These are phyloP conservation scores for Chaetogeoica ovagalla DNA, from an alignment of 2,888 invertebrate species.

Conservation along the genomic window DNA sequence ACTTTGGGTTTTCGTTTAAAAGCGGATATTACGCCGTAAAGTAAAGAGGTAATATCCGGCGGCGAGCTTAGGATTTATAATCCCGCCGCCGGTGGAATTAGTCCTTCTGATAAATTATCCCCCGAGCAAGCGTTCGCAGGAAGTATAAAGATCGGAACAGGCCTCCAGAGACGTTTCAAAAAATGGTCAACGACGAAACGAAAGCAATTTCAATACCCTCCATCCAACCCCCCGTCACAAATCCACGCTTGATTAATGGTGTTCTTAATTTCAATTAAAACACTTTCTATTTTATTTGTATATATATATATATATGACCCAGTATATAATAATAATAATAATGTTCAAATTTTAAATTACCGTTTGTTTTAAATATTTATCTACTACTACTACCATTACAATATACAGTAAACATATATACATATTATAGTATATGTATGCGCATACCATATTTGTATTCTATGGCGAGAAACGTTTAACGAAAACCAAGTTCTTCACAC, in stretches of 20 bases:
- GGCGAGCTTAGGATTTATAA: slow-evolving; percentile 52
- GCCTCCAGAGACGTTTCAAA: slow-evolving; percentile 47
- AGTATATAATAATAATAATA: too few relatives aligned
- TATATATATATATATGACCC: too few relatives aligned
- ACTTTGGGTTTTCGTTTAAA: slow-evolving; percentile 41
- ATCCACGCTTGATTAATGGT: slow-evolving; percentile 34
- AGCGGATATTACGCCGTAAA: slow-evolving; percentile 52
- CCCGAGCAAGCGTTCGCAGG: slow-evolving; percentile 32
- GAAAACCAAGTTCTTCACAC: background rate
- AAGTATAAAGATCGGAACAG: slow-evolving; percentile 45
- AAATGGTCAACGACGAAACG: slow-evolving; percentile 50
- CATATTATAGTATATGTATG: too few relatives aligned
- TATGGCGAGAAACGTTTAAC: background rate
- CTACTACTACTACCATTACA: too few relatives aligned
- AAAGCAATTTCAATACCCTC: slow-evolving; percentile 42
- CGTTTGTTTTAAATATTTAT: too few relatives aligned
- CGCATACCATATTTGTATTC: too few relatives aligned
- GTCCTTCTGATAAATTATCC: slow-evolving; percentile 51
- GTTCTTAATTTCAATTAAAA: slow-evolving; percentile 37
- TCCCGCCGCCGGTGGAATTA: slow-evolving; percentile 48
- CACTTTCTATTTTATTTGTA: slow-evolving; percentile 4
- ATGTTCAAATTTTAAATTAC: too few relatives aligned
- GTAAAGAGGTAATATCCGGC: slow-evolving; percentile 53
- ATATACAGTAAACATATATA: too few relatives aligned
- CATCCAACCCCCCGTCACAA: background rate